Evolutionary conservation across 1,140 invertebrate genomes (phyloP), one percentile per base, ranked within the genome.

Genomic region (Habropoda laboriosa): DNA sequence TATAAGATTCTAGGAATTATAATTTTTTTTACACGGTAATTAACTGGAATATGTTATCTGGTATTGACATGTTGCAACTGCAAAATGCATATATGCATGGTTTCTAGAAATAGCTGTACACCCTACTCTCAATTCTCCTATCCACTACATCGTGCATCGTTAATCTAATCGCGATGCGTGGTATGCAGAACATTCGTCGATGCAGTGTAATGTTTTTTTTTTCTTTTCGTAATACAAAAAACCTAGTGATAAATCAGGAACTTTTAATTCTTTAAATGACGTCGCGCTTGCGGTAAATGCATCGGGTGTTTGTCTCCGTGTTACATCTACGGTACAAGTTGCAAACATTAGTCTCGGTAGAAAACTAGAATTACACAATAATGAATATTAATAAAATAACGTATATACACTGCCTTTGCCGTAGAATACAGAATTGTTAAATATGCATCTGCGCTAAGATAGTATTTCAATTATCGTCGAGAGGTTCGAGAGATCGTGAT

Each of bases 51-150:
- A 32, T 10, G 27, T 63, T 40, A n/a, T 47, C 7, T 21, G 6
- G 18, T 16, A 47, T 45, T 60, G 60, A 57, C 68, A 58, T 49
- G 42, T 57, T 55, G 51, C 63, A 55, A 68, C 30, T 2, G 61
- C 32, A 47, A 57, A 24, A 68, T 42, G 24, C 45, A 66, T 47
- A 57, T 21, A 66, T 45, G 42, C 38, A 66, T 55, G n/a, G 30
- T 76, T 68, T 68, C 63, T 68, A 45, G 51, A 47, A 76, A 55
- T 68, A 76, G 74, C 64, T 67, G 53, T n/a, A 45, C 10, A 55
- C 16, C 16, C 32, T 21, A 61, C 45, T 51, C 63, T 68, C 53
- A 16, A 57, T 66, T 58, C 74, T 58, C 21, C 40, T 35, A 47
- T 68, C 53, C n/a, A 24, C 24, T 30, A 30, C 64, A 57, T 57